These are phyloP conservation scores for Melangyna quadrimaculata DNA, from an alignment of 2,888 invertebrate species.

Conservation along the genomic window DNA sequence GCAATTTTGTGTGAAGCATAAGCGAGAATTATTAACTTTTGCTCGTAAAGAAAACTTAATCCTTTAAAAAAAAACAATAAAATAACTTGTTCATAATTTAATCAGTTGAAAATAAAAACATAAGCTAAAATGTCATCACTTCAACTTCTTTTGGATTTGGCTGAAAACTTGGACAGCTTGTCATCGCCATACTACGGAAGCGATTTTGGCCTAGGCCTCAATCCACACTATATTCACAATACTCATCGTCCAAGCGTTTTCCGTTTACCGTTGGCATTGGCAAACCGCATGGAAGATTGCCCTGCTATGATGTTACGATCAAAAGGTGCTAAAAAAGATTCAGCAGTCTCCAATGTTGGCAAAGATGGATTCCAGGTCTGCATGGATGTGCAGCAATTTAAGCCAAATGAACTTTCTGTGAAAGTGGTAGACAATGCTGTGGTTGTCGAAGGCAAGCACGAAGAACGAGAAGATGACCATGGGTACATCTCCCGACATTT, in stretches of 20 bases:
- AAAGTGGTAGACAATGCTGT: conserved; percentile 88
- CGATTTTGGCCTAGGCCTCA: conserved; percentile 75
- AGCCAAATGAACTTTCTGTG: conserved; percentile 89
- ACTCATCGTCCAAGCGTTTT: conserved; percentile 5
- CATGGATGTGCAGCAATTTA: conserved; percentile 88
- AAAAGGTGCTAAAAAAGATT: not conserved
- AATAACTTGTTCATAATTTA: not conserved
- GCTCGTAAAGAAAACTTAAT: not conserved
- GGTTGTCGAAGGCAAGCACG: conserved; percentile 89
- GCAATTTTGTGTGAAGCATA: not conserved
- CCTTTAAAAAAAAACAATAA: not conserved
- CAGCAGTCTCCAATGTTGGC: conserved; percentile 77
- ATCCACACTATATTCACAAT: conserved; percentile 72
- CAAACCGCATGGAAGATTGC: conserved; percentile 3
- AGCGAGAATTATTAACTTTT: not conserved
- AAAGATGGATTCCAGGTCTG: conserved; percentile 86
- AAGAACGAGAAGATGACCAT: conserved; percentile 87
- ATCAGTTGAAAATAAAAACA: not conserved
- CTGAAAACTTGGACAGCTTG: conserved; percentile 74
- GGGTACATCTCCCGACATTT: conserved; percentile 90
- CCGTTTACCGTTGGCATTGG: conserved; percentile 8
- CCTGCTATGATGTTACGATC: not conserved
- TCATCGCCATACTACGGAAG: conserved; percentile 75
- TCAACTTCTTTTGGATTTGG: conserved; percentile 78
- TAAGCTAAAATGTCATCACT: conserved; percentile 76